Evolutionary conservation across 2,113 vertebrate species (phyloP).

Genomic region (Corapipo altera): DNA sequence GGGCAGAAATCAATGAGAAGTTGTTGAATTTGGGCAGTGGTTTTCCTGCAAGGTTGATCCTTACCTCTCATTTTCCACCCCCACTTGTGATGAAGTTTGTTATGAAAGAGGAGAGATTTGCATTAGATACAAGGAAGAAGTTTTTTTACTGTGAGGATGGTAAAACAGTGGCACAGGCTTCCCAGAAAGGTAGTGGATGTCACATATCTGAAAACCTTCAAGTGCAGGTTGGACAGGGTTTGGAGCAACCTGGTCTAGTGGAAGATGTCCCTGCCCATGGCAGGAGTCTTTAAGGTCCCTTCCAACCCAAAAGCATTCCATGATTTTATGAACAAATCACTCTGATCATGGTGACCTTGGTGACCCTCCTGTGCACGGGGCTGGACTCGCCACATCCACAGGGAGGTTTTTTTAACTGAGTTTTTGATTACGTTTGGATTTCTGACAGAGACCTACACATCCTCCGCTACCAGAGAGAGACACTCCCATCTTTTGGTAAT

Average conservation of each 20-base stretch:
- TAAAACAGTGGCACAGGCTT: not conserved
- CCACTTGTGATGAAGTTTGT: accelerated
- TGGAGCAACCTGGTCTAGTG: not conserved
- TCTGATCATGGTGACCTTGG: not conserved
- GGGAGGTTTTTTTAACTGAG: not conserved
- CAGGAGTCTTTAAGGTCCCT: not conserved
- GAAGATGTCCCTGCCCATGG: not conserved
- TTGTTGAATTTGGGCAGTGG: not conserved
- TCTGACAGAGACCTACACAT: not conserved
- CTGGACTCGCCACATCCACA: not conserved
- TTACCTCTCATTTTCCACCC: not conserved
- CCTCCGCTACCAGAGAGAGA: not conserved
- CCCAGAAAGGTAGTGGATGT: not conserved
- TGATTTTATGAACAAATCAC: not conserved
- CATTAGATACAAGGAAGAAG: not conserved
- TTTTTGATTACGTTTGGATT: not conserved
- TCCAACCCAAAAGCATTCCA: not conserved
- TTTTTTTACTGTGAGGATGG: not conserved
- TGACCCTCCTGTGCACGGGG: accelerated
- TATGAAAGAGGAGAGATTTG: not conserved
- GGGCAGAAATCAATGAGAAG: not conserved
- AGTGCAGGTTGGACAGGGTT: not conserved
- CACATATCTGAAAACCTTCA: not conserved
- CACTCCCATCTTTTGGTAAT: not conserved
- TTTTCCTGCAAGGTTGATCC: not conserved